Evolutionary conservation across 2,113 vertebrate species (phyloP).

Genomic region (Ceyx margarethae): DNA sequence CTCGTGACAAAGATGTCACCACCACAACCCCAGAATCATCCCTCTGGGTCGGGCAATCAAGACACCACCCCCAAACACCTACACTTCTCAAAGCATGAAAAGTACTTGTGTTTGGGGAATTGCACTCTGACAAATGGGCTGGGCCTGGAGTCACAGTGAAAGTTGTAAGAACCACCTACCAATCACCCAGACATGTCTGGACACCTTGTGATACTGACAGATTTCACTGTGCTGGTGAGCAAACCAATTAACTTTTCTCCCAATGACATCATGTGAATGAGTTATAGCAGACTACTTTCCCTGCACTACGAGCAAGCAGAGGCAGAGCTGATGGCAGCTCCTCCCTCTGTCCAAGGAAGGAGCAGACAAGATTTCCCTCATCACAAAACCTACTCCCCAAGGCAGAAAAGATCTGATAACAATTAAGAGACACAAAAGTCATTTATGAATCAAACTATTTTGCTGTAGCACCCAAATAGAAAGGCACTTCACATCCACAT

Average conservation of each 20-base stretch:
- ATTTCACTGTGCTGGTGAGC: background rate
- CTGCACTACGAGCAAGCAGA: background rate
- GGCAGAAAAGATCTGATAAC: background rate
- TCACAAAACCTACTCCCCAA: background rate
- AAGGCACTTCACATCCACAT: constrained; percentile 42
- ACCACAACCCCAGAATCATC: background rate
- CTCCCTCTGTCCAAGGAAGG: background rate
- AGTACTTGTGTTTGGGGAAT: background rate
- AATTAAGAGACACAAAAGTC: background rate
- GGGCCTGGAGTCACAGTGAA: background rate
- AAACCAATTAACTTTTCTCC: background rate
- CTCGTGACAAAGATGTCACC: background rate
- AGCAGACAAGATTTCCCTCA: background rate
- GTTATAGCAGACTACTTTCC: background rate
- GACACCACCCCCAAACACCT: background rate
- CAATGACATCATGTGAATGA: background rate
- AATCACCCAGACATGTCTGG: background rate
- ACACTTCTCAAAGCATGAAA: background rate
- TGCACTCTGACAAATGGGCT: background rate
- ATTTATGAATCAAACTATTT: background rate
- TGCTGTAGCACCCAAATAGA: constrained; percentile 15
- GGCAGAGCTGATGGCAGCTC: background rate
- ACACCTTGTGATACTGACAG: background rate
- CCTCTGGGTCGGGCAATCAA: background rate
- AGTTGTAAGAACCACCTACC: background rate